Base-by-base conservation (phyloP, 2,888 invertebrate species). In the Dichetophora obliterata region DNA sequence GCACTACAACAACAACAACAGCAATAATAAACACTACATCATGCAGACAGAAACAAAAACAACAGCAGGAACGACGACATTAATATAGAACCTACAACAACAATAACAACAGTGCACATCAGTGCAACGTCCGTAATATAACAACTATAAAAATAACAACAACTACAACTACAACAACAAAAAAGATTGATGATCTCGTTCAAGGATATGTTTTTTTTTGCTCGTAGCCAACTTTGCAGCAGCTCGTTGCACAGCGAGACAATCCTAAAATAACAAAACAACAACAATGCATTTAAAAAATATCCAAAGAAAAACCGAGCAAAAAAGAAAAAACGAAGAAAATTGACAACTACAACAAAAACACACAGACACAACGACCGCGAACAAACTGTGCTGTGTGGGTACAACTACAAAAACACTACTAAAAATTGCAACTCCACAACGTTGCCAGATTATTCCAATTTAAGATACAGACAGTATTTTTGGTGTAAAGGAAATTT, bases 181-280 rank as follows among this genome's bases (percentile, higher is more conserved):
- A 80, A 82, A 84, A 85, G 86, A 86, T 86, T 86, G 84, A 86
- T 86, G 86, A 86, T 86, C 86, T 84, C 84, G 84, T 84, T 85
- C 85, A 86, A 86, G 86, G 86, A 86, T 85, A 83, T 83, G 82
- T 74, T 66, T 74, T 73, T 72, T 61, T 48, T 24, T 24, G 19
- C 43, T 19, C 66, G 43, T 9, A 22, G n/a, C 22, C 37, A 14
- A n/a, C 31, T n/a, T 27, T 31, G 27, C n/a, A 22, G 57, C 22
- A 22, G 70, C 22, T 50, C 11, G 31, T 6, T 19, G 52, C 70
- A 27, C 31, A 2, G 22, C 66, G 66, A 66, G 19, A 43, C 43
- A 9, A 34, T 27, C 37, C 22, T 16, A 37, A 71, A 27, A 43
- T 16, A 19, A 59, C 57, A 37, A 27, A 9, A 71, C n/a, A 50